Conservation (phyloP, 2,888 invertebrate species). For the Eupeodes latifasciatus region DNA sequence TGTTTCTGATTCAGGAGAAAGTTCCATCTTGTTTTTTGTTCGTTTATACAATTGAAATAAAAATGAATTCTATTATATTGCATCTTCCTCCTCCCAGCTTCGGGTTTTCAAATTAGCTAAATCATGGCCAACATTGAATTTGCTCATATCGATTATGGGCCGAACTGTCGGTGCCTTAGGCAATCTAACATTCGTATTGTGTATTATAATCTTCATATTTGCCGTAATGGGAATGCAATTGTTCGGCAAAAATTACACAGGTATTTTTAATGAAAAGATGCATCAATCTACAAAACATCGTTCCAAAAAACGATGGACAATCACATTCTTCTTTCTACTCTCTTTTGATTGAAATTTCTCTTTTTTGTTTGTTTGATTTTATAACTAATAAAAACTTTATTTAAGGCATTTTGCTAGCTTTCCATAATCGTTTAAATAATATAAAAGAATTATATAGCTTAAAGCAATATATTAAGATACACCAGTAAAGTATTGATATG, state of each 20-base stretch:
- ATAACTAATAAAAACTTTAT: slow-evolving; percentile 23
- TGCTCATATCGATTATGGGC: slow-evolving; percentile 99
- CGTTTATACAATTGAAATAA: slow-evolving; percentile 17
- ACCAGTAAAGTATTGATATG: slow-evolving; percentile 29
- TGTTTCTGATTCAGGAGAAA: slow-evolving; percentile 37
- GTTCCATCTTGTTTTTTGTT: neutral
- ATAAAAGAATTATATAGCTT: slow-evolving; percentile 39
- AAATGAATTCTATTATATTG: slow-evolving; percentile 46
- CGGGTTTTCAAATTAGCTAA: slow-evolving; percentile 99
- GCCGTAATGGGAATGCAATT: slow-evolving; percentile 99
- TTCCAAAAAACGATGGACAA: slow-evolving; percentile 2
- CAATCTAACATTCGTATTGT: slow-evolving; percentile 98
- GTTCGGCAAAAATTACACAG: slow-evolving; percentile 97
- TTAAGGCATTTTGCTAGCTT: slow-evolving; percentile 44
- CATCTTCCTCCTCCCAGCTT: slow-evolving; percentile 87
- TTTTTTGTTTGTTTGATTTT: slow-evolving; percentile 13
- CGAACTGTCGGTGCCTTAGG: slow-evolving; percentile 99
- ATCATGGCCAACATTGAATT: slow-evolving; percentile 99
- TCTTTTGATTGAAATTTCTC: slow-evolving; percentile 4
- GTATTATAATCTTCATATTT: slow-evolving; percentile 99
- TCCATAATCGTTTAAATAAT: slow-evolving; percentile 12
- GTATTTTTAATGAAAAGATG: slow-evolving; percentile 82
- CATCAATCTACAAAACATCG: slow-evolving; percentile 24
- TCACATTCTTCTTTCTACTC: slow-evolving; percentile 27
- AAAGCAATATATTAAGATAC: slow-evolving; percentile 12